phyloP scores from a whole-genome alignment of 2,797 vertebrate species.

The Columba guinea region DNA sequence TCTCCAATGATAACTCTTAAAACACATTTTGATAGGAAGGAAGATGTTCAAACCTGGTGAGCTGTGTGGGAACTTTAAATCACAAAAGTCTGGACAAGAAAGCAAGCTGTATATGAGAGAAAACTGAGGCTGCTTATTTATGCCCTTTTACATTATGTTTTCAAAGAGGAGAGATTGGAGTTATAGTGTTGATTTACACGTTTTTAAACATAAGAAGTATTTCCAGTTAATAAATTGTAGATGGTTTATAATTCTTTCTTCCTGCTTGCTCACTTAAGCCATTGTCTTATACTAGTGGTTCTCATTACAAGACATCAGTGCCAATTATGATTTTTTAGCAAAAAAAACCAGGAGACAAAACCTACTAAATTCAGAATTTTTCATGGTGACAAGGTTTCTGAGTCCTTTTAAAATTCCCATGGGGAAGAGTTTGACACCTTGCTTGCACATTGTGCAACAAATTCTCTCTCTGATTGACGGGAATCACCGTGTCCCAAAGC shows the following conservation, averaged over 20 bases:
- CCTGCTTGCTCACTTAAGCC: neutral
- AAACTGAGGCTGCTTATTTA: neutral
- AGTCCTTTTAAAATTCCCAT: neutral
- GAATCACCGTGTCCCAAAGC: neutral
- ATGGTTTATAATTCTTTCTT: neutral
- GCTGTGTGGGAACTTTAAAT: neutral
- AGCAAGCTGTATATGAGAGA: neutral
- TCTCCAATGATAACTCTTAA: neutral
- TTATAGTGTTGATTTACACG: neutral
- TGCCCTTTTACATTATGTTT: neutral
- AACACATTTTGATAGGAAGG: neutral
- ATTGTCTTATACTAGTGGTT: neutral
- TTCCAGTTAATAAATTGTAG: neutral
- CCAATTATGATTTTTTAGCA: neutral
- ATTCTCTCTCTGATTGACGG: neutral
- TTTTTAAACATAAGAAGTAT: neutral
- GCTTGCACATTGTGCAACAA: neutral
- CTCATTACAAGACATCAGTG: neutral
- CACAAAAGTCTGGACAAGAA: neutral
- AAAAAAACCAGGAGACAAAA: neutral
- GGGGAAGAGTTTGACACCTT: neutral
- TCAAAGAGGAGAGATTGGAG: neutral
- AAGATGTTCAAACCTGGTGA: neutral
- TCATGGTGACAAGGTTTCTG: neutral
- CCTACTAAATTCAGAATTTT: neutral